Conservation (phyloP, 1,140 invertebrate genomes). For the Mactra quadrangularis region DNA sequence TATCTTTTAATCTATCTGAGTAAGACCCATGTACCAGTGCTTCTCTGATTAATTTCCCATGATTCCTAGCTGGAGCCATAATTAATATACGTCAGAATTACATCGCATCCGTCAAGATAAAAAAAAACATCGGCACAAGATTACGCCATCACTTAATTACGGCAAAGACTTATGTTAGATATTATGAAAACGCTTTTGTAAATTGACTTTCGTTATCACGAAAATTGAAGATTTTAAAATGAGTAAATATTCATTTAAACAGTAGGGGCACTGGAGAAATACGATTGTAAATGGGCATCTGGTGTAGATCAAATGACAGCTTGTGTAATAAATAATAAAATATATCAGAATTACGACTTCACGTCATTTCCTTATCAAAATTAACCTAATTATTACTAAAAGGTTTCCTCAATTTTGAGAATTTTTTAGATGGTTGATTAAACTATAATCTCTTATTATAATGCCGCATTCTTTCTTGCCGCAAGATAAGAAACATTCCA, state of each 20-base stretch:
- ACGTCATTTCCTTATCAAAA: conserved; percentile 63
- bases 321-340: conserved; percentile 56
- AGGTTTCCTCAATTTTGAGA: conserved; percentile 61
- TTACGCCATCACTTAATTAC: conserved; percentile 58
- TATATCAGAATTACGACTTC: conserved; percentile 60
- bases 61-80: conserved; percentile 41
- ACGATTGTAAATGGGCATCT: conserved; percentile 55
- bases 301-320: conserved; percentile 56
- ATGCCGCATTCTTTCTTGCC: conserved; percentile 44
- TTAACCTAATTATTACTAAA: conserved; percentile 65
- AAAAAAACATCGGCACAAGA: conserved; percentile 20
- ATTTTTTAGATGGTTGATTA: conserved; percentile 62
- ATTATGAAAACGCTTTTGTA: conserved; percentile 63
- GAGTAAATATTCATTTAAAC: conserved; percentile 66
- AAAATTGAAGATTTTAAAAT: conserved; percentile 61
- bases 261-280: conserved; percentile 37
- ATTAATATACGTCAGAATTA: conserved; percentile 61
- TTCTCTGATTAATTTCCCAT: conserved; percentile 45
- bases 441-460: conserved; percentile 54
- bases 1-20: conserved; percentile 33
- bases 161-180: conserved; percentile 54
- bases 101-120: conserved; percentile 37
- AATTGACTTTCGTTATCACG: conserved; percentile 62
- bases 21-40: conserved; percentile 27
- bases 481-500: conserved; percentile 33